Base-by-base conservation (phyloP, 2,113 vertebrate species). In the Phylloscopus trochilus region DNA sequence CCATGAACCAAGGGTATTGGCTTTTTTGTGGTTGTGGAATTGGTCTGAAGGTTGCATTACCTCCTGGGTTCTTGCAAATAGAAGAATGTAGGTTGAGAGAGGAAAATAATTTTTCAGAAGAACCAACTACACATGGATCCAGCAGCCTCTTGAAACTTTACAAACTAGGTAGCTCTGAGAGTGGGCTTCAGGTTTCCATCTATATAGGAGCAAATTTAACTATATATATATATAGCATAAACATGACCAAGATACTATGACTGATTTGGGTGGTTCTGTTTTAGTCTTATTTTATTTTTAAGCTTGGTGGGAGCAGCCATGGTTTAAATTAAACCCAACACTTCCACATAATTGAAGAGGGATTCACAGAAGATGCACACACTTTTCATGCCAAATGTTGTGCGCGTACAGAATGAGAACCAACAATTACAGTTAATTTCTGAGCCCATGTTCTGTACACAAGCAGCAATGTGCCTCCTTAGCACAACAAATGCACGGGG, bases 251-350 rank as follows among this genome's bases (percentile, higher is more conserved):
- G 46, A 53, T 56, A 49, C 44, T 60, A 6, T 43, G 74, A 91
- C 44, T 85, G 81, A 79, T 92, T 68, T 79, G 58, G 77, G 87
- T 67, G 73, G 77, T 68, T 92, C 83, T 95, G 43, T 68, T 89
- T 95, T 75, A 49, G 44, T 58, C 47, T 67, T 55, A 20, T 87
- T 86, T 90, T 94, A 79, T 95, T 93, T 96, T 93, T 91, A 87
- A 95, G 30, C 31, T 30, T 15, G n/a, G 67, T 79, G 74, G 76
- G 59, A 79, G 56, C 60, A 87, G 56, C 20, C 49, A 15, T 26
- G 68, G 75, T 73, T 88, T 91, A 87, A 91, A 94, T 94, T 77
- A 87, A 93, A 78, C 78, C 37, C 3, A 10, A 69, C 78, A 44
- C 81, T 89, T 94, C 77, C 91, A 74, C 63, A 19, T 91, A 83